Evolutionary conservation across 2,797 vertebrate species (phyloP), one percentile per base, ranked within the genome.

Genomic region (Clarias fuscus): DNA sequence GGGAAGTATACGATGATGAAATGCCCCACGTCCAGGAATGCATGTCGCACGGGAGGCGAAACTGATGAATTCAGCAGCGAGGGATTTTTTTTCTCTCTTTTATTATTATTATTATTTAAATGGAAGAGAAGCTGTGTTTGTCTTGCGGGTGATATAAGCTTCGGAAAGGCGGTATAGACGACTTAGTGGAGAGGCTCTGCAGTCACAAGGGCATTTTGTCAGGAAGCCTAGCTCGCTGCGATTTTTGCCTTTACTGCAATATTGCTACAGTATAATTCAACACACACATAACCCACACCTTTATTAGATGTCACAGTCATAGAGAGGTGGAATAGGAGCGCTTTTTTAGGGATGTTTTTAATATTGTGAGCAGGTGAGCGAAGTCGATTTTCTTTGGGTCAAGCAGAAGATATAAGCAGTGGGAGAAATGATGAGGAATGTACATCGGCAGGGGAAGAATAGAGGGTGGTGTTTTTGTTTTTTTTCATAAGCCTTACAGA

Each of bases 261-360:
- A 78, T 53, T 67, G 37, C 86, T 84, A 43, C 82, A 84, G 56
- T 58, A 75, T 58, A 75, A 71, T 79, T 61, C 58, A 70, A 86
- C n/a, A 83, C 10, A 83, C 10, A 37, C 43, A 75, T n/a, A 65
- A 82, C 71, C 40, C 64, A 67, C 62, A 7, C 33, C 65, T 64
- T 58, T 43, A 77, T 79, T 84, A 76, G 70, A 87, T 86, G 68
- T 81, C 43, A 82, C 61, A 58, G 1, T 80, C 61, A 84, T 13
- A 33, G 17, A 84, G 56, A 71, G 24, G 62, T 65, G 24, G 20
- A 82, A 84, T 48, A 17, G 71, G 6, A 30, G 17, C 62, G 64
- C 48, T 77, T 76, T 53, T 62, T n/a, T 68, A 24, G 22, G 40
- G 20, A 17, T 62, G 27, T 85, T 89, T 88, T 91, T 59, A 78